Evolutionary conservation across 2,113 vertebrate genomes (phyloP).

Genomic region (Rhinolophus sinicus): DNA sequence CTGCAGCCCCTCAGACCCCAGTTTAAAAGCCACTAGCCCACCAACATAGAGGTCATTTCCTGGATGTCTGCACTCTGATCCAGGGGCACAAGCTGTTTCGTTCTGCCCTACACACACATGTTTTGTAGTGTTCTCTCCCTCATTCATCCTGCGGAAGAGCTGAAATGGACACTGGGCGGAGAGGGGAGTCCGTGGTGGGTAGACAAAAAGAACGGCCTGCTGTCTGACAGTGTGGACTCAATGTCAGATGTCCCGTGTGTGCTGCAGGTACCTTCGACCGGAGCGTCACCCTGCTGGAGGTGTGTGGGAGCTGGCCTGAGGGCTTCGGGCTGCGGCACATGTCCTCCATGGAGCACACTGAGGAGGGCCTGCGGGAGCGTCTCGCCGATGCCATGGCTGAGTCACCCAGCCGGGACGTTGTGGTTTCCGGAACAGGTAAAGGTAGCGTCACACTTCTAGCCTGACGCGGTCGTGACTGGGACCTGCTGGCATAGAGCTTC

Average conservation of each 20-base stretch:
- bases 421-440: slow-evolving; percentile 97
- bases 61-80: rapidly evolving
- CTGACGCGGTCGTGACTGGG: background rate
- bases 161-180: rapidly evolving
- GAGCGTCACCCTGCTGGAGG: slow-evolving; percentile 96
- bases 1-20: background rate
- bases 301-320: slow-evolving; percentile 98
- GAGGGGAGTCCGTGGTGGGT: background rate
- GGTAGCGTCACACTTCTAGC: background rate
- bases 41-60: background rate
- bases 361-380: slow-evolving; percentile 96
- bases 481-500: background rate
- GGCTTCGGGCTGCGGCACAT: slow-evolving; percentile 95
- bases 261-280: slow-evolving; percentile 93
- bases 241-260: slow-evolving; percentile 55
- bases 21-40: background rate
- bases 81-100: rapidly evolving
- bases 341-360: slow-evolving; percentile 92
- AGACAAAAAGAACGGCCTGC: background rate
- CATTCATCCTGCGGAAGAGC: background rate
- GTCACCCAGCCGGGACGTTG: slow-evolving; percentile 94
- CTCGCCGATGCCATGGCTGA: slow-evolving; percentile 98
- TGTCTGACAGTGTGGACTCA: background rate
- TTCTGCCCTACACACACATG: rapidly evolving
- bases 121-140: rapidly evolving